Conservation (phyloP, 2,113 vertebrate species). For the Tamias sibiricus region DNA sequence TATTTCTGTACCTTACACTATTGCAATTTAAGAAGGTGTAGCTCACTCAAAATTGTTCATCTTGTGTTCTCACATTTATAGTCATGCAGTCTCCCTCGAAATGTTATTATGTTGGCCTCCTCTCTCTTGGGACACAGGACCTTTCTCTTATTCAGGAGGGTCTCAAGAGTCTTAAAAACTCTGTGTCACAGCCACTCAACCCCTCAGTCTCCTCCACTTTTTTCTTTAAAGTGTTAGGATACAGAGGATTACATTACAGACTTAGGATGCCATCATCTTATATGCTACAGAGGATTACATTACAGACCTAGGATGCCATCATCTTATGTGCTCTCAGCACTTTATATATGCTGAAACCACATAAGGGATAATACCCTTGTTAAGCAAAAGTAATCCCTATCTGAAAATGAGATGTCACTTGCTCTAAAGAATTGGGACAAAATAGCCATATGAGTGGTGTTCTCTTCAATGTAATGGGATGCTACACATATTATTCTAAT, state of each 20-base stretch:
- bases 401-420: conserved; percentile 9
- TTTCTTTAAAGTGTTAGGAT: conserved; percentile 21
- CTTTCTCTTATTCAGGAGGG: background rate
- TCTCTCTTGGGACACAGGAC: background rate
- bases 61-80: conserved; percentile 25
- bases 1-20: conserved; percentile 11
- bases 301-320: background rate
- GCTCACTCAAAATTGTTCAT: conserved; percentile 28
- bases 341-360: background rate
- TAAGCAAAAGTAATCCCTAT: background rate
- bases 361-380: background rate
- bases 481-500: background rate
- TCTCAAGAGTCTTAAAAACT: background rate
- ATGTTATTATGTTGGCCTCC: conserved; percentile 10
- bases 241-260: background rate
- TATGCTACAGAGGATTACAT: background rate
- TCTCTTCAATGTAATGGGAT: background rate
- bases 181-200: background rate
- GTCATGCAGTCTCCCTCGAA: background rate
- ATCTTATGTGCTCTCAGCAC: background rate
- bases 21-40: background rate
- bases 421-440: background rate
- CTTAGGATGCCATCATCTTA: background rate
- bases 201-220: background rate
- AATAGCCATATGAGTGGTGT: background rate